Evolutionary conservation across 2,113 vertebrate species (phyloP).

Genomic region (Equus quagga): DNA sequence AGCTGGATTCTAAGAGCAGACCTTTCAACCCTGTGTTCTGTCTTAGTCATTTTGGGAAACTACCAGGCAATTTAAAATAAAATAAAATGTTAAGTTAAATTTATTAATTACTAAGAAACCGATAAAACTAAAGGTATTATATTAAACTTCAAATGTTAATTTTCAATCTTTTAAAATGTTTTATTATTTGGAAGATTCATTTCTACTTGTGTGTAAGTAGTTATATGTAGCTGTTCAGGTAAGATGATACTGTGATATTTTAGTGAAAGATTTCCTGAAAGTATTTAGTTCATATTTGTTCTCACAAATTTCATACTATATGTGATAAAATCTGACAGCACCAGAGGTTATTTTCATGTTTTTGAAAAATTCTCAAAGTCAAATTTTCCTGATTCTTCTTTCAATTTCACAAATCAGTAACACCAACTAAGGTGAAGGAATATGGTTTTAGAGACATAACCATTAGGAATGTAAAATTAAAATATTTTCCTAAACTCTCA

Average conservation of each 20-base stretch:
- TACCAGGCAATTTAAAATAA: neutral
- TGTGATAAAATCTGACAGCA: neutral
- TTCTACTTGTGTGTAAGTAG: neutral
- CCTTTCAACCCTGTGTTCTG: neutral
- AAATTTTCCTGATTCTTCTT: neutral
- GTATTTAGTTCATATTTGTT: neutral
- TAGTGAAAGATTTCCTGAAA: neutral
- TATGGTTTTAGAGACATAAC: neutral
- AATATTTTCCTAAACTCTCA: neutral
- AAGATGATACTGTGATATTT: neutral
- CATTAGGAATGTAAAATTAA: neutral
- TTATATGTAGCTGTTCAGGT: neutral
- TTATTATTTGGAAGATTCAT: neutral
- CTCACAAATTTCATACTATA: neutral
- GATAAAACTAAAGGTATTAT: neutral
- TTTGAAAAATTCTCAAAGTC: neutral
- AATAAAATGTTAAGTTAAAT: neutral
- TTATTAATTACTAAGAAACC: neutral
- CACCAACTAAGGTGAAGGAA: neutral
- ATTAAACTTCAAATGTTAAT: neutral
- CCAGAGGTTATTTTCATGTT: neutral
- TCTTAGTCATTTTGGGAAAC: neutral
- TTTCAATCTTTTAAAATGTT: neutral
- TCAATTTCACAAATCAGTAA: constrained; percentile 43
- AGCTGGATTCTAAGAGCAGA: neutral